These are phyloP conservation scores for Erynnis tages DNA, from an alignment of 2,888 invertebrate species.

Conservation along the genomic window DNA sequence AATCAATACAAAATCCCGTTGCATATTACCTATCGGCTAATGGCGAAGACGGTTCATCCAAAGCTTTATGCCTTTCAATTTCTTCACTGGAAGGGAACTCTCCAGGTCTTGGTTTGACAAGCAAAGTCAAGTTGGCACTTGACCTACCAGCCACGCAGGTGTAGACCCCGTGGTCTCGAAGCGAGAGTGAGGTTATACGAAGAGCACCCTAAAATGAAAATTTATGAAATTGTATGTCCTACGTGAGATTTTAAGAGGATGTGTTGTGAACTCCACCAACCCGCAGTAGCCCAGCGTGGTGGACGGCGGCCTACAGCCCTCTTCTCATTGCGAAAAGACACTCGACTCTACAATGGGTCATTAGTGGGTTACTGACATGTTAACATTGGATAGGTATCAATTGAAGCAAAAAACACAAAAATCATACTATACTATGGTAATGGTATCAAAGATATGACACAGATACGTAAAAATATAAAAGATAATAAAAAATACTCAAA, in stretches of 20 bases:
- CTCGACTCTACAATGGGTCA: too few species aligned
- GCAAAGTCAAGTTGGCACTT: conserved; percentile 89
- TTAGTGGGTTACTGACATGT: too few species aligned
- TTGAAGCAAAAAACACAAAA: background rate
- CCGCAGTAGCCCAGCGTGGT: too few species aligned
- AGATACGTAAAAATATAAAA: too few species aligned
- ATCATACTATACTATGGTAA: background rate
- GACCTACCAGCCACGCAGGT: conserved; percentile 93
- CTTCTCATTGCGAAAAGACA: too few species aligned
- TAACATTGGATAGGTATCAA: too few species aligned
- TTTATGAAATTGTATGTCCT: background rate
- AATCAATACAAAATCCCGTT: background rate
- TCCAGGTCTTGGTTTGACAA: conserved; percentile 90
- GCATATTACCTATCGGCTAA: conserved; percentile 65
- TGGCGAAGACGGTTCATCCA: conserved; percentile 73
- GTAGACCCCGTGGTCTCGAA: conserved; percentile 92
- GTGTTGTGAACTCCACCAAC: too few species aligned
- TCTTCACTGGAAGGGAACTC: conserved; percentile 92
- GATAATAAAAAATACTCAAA: too few species aligned
- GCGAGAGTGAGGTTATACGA: conserved; percentile 89
- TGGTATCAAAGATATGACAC: too few species aligned
- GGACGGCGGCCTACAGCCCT: too few species aligned
- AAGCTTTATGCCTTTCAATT: conserved; percentile 80
- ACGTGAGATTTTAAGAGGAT: too few species aligned
- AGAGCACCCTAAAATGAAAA: conserved; percentile 84